Evolutionary conservation across 2,113 vertebrate genomes (phyloP).

Genomic region (Hypomesus transpacificus): DNA sequence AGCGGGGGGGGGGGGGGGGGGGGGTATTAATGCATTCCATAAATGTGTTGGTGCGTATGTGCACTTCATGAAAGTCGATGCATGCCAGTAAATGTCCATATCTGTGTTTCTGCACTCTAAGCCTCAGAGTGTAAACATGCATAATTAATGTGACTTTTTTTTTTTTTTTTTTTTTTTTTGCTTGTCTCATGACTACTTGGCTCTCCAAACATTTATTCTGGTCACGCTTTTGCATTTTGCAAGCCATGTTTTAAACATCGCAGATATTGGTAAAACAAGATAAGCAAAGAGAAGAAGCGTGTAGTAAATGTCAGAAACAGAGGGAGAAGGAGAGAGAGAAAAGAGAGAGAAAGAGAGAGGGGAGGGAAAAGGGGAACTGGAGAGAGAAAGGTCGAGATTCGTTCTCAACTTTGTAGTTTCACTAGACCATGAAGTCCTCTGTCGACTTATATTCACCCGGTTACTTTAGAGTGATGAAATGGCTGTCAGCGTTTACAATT

Average conservation of each 20-base stretch:
- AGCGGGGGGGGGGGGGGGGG: no score
- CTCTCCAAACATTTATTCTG: neutral
- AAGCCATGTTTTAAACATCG: neutral
- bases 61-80: neutral
- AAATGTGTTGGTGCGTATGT: no score
- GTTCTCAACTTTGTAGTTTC: no score
- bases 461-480: no score
- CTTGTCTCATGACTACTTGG: neutral
- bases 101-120: neutral
- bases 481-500: no score
- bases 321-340: neutral
- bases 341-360: neutral
- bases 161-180: neutral
- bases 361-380: no score
- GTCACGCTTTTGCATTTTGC: neutral
- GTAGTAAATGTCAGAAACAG: neutral
- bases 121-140: neutral
- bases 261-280: neutral
- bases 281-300: neutral
- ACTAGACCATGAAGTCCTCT: no score
- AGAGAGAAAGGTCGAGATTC: no score
- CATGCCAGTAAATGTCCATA: neutral
- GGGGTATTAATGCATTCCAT: no score
- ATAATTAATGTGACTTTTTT: constrained; percentile 2
- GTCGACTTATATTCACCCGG: no score